phyloP scores from a whole-genome alignment of 2,797 vertebrate genomes.

The Girardinus metallicus region DNA sequence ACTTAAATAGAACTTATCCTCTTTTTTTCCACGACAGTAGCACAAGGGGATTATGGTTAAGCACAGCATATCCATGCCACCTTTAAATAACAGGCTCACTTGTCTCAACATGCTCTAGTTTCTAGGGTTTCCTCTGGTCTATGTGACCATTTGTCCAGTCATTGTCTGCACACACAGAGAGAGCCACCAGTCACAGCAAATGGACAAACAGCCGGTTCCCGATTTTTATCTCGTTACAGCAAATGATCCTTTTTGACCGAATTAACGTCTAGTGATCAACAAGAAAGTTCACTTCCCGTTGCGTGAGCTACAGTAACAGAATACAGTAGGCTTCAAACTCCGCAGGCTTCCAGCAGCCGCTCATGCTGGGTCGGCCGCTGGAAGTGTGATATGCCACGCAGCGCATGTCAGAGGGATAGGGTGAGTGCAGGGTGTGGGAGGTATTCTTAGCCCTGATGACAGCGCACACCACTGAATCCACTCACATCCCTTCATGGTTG shows the following conservation, averaged over 20 bases:
- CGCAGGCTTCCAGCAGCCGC: slow-evolving; percentile 46
- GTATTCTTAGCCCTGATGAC: slow-evolving; percentile 76
- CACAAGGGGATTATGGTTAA: slow-evolving; percentile 9
- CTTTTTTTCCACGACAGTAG: slow-evolving; percentile 4
- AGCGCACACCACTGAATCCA: slow-evolving; percentile 54
- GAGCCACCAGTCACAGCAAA: slow-evolving; percentile 5
- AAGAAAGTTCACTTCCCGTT: slow-evolving; percentile 5
- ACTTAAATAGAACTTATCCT: background rate
- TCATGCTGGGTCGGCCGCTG: slow-evolving; percentile 60
- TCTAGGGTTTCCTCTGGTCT: slow-evolving; percentile 18
- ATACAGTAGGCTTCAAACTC: slow-evolving; percentile 47
- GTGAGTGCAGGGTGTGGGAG: slow-evolving; percentile 67
- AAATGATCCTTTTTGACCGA: background rate
- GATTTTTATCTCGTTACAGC: background rate
- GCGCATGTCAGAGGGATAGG: slow-evolving; percentile 65
- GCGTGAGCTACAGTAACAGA: slow-evolving; percentile 56
- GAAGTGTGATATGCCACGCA: slow-evolving; percentile 61
- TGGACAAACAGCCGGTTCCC: background rate
- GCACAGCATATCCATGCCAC: slow-evolving; percentile 35
- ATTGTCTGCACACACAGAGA: slow-evolving; percentile 15
- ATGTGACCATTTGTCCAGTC: slow-evolving; percentile 20
- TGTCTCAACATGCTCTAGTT: slow-evolving; percentile 43
- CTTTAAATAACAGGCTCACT: slow-evolving; percentile 68
- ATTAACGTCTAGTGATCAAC: background rate
- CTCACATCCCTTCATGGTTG: slow-evolving; percentile 67